A percentile compares a stretch with the other conserved stretches of the same genome.
These are phyloP conservation scores for Chymomyza amoena DNA, from an alignment of 2,888 invertebrate genomes.

Conservation along the genomic window DNA sequence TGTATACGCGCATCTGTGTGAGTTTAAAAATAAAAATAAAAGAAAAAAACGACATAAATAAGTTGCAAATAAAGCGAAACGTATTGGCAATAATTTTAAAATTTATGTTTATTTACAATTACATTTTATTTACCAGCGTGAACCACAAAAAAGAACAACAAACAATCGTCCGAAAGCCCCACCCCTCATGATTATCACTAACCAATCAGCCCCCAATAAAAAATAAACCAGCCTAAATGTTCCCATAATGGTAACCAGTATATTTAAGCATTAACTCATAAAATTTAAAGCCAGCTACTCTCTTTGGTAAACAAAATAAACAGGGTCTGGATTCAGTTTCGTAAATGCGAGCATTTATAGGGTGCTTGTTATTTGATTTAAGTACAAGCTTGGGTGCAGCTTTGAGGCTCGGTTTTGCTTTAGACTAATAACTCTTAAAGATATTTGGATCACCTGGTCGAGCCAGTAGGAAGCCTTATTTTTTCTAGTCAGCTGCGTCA, in stretches of 20 bases:
- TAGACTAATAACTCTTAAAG: too few species aligned
- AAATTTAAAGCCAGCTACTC: too few species aligned
- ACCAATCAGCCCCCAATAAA: not conserved
- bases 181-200: not conserved
- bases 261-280: not conserved
- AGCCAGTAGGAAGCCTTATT: too few species aligned
- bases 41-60: conserved; percentile 44
- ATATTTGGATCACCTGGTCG: too few species aligned
- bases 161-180: not conserved
- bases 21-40: not conserved
- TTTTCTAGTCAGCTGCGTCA: too few species aligned
- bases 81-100: conserved; percentile 64
- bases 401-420: too few species aligned
- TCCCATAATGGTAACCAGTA: not conserved
- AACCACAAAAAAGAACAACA: not conserved
- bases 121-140: conserved; percentile 54
- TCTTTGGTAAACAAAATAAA: too few species aligned
- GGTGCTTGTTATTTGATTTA: too few species aligned
- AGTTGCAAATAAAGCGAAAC: conserved; percentile 48
- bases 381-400: too few species aligned
- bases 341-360: too few species aligned
- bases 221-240: not conserved
- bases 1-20: conserved; percentile 8
- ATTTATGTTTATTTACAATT: conserved; percentile 74
- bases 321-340: too few species aligned